Evolutionary conservation across 1,140 invertebrate genomes (phyloP), one percentile per base, ranked within the genome.

Genomic region (Cydia splendana): DNA sequence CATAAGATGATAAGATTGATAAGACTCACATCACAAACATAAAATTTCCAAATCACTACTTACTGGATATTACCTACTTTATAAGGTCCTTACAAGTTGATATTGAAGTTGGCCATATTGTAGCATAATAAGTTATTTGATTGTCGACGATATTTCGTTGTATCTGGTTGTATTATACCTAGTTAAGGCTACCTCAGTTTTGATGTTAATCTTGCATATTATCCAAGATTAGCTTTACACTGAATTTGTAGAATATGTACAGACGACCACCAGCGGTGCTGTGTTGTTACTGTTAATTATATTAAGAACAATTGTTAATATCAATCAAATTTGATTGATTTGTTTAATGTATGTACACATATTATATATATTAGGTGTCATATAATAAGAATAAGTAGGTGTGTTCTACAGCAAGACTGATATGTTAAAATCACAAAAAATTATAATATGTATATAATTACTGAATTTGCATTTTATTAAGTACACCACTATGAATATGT

Each of bases 371-470:
- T 53, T 53, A 53, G 18, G 51, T 62, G 53, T 62, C 53, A 30
- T 4, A 62, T 62, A 62, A 62, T 62, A 62, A 53, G 48, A 15
- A 53, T 53, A 18, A 18, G 7, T 12, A 53, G 5, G n/a, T 3
- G 15, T 7, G 12, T 18, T 24, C 7, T 62, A 62, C 57, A 24
- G 57, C 57, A 62, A 62, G 57, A 62, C 57, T 62, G 57, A 62
- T 62, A 62, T 57, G 53, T n/a, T 62, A 24, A 62, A 9, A 62
- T 62, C 57, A 62, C 57, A 62, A 62, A 13, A 62, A 62, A 62
- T 62, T 12, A 62, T 62, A 62, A 53, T 53, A 53, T 62, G 24
- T 24, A 24, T 62, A 62, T 62, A 62, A 24, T 62, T 62, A 24
- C 20, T 20, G 53, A 57, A 18, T 62, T 57, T n/a, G n/a, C n/a